Base-by-base conservation (phyloP, 2,113 vertebrate species). In the Nothocercus julius region DNA sequence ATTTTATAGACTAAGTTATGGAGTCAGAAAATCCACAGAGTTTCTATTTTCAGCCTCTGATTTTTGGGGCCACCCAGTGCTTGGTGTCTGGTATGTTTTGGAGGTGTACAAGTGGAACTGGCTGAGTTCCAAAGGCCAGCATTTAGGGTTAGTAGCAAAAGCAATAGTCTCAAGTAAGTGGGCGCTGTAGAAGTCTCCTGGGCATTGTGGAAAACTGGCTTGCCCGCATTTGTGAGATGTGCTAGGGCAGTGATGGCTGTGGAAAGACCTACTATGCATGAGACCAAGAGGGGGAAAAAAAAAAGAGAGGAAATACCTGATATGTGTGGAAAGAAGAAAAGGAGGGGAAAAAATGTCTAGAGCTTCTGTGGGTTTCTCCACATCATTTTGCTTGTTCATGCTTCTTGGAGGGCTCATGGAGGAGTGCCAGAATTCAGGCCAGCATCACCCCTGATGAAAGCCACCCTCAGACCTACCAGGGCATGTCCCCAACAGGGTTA, bases 331-430 rank as follows among this genome's bases (percentile, higher is more conserved):
- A 74, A 40, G 42, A 27, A 87, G 58, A 73, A 87, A 81, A 93
- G 38, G 54, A 73, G 27, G 13, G 53, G 13, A 13, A 28, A 13
- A 9, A 4, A 86, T 34, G 69, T 96, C 58, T 83, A 7, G 16
- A 20, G 25, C 32, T 82, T 92, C 75, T 95, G 88, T 93, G 86
- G 84, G 34, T 93, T 96, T 96, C 58, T 75, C 54, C 86, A n/a
- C n/a, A n/a, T 75, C 78, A 68, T 90, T 95, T 90, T 69, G 70
- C 74, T 91, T 84, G 21, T 70, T 95, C 30, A n/a, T 0, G 7
- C 40, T 95, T 79, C 47, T 87, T 76, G 72, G 78, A 91, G 72
- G 74, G 79, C 85, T 89, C 87, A 36, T 94, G 96, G 87, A 92
- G 77, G n/a, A 69, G 54, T 21, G 95, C 88, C 88, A 92, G 74